phyloP scores from a whole-genome alignment of 2,888 invertebrate genomes.

The Sminthurinus aureus region DNA sequence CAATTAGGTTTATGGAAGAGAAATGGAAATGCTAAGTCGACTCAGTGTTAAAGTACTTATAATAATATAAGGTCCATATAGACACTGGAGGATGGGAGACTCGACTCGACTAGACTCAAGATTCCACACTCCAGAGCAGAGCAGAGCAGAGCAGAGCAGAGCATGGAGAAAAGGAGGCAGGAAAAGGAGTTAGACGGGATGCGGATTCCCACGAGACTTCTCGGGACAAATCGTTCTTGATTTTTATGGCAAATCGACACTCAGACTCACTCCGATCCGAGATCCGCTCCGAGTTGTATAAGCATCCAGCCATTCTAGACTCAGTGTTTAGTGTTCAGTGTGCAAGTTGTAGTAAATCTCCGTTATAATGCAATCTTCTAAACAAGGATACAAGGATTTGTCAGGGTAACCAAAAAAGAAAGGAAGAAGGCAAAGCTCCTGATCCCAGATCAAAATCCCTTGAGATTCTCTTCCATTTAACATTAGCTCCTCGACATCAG shows the following conservation, averaged over 20 bases:
- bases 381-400: constrained; percentile 58
- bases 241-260: constrained; percentile 60
- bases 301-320: too few species aligned
- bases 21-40: constrained; percentile 49
- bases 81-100: neutral
- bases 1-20: constrained; percentile 59
- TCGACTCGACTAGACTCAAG: neutral
- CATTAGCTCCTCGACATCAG: constrained; percentile 33
- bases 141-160: neutral
- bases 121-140: neutral
- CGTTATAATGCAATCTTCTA: constrained; percentile 59
- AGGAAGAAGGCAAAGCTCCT: constrained; percentile 40
- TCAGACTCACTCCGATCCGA: constrained; percentile 53
- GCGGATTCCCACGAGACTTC: constrained; percentile 57
- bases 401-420: constrained; percentile 23
- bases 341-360: constrained; percentile 49
- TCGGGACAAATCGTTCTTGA: constrained; percentile 60
- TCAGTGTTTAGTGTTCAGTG: too few species aligned
- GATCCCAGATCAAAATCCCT: constrained; percentile 41
- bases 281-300: too few species aligned
- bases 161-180: neutral
- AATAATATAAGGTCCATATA: neutral
- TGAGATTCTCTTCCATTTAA: constrained; percentile 44
- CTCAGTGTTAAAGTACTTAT: constrained; percentile 33
- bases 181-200: constrained; percentile 21